Base-by-base conservation (phyloP, 2,797 vertebrate genomes). In the Siniperca scherzeri region DNA sequence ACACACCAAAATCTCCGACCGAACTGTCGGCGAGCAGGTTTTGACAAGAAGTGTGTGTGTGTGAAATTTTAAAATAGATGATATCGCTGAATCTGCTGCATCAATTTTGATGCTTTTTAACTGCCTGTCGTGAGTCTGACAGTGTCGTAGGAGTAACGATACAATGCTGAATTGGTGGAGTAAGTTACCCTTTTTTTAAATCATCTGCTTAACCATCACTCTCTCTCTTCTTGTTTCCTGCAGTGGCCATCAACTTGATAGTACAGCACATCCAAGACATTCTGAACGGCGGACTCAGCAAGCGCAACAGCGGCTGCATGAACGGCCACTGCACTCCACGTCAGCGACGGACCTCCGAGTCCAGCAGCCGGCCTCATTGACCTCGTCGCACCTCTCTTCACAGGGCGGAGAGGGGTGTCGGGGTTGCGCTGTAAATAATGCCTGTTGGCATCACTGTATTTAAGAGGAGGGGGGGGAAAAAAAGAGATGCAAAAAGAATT, bases 261-360 rank as follows among this genome's bases (percentile, higher is more conserved):
- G 98, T 99, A 70, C 98, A 99, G 93, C 98, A 99, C 93, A 99
- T 99, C 92, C 98, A 99, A 95, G 98, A 99, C 95, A 98, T 99
- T 93, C 96, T 99, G 70, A 99, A 97, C 0, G 98, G 98, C 2
- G 98, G 98, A 52, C 95, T 94, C 70, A 97, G 84, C 91, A 99
- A 99, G 83, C 96, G 98, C 1, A 97, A 98, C 91, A 98, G 96
- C 0, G 97, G 97, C 89, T 97, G 91, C 87, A 91, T 91, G 84
- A 98, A 98, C 0, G 97, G 97, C 89, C 97, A 96, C 89, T 94
- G 88, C 9, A 94, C 96, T 1, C 96, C 97, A 0, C 96, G 96
- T 66, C 97, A 97, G 94, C 94, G 96, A 80, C 96, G 96, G 91
- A 90, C 96, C 9, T 98, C 98, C 0, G 99, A 99, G 92, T 98